A percentile compares a stretch with the other conserved stretches of the same genome.
Conservation (phyloP, 1,140 invertebrate genomes). For the Panulirus ornatus region DNA sequence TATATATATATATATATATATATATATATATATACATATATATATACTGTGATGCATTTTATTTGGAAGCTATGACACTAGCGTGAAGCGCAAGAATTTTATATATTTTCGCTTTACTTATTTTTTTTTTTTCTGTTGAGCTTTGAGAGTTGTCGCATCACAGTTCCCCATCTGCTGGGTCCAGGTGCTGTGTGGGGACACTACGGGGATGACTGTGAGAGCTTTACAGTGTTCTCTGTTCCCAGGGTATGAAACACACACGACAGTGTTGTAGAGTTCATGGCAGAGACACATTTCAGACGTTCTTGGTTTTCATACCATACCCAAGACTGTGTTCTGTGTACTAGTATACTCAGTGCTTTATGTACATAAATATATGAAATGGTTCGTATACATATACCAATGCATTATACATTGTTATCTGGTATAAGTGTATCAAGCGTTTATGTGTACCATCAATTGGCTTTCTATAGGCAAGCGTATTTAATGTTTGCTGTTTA, state of each 20-base stretch:
- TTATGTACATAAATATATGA: too few relatives aligned
- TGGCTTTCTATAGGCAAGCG: too few relatives aligned
- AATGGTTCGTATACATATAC: too few relatives aligned
- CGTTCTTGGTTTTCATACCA: not conserved
- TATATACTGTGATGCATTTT: not conserved
- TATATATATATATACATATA: not conserved
- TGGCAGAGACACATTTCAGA: not conserved
- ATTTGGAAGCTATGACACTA: not conserved
- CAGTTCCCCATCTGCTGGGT: not conserved
- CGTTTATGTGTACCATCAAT: too few relatives aligned
- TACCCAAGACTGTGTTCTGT: too few relatives aligned
- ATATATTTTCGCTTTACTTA: not conserved
- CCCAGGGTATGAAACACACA: not conserved
- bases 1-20: constrained; percentile 21
- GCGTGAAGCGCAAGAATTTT: too few relatives aligned
- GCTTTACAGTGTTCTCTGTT: not conserved
- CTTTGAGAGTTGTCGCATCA: not conserved
- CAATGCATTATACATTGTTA: too few relatives aligned
- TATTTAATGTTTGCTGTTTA: too few relatives aligned
- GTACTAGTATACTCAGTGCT: too few relatives aligned
- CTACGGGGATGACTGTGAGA: too few relatives aligned
- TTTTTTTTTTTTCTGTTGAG: not conserved
- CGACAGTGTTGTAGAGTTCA: not conserved
- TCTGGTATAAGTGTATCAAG: too few relatives aligned
- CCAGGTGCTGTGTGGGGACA: not conserved